Conservation (phyloP, 2,888 invertebrate species). For the Beris chalybata region DNA sequence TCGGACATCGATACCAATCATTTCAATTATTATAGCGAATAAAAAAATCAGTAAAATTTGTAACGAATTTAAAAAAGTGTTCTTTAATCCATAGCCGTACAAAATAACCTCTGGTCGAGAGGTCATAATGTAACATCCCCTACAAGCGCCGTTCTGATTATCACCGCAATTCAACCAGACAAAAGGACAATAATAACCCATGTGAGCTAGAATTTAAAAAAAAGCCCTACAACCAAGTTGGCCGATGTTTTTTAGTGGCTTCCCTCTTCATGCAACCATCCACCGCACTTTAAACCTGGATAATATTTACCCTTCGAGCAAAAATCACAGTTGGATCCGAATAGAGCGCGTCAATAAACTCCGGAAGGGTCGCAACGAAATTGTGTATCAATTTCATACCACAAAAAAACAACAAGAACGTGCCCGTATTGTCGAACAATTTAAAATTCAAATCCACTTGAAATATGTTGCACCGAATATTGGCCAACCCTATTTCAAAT, state of each 20-base stretch:
- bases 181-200: constrained; percentile 13
- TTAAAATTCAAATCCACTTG: constrained; percentile 38
- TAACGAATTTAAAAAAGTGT: not conserved
- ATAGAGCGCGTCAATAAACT: not conserved
- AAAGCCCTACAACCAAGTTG: not conserved
- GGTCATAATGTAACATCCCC: constrained; percentile 14
- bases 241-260: constrained; percentile 18
- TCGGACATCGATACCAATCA: not conserved
- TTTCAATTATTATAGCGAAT: too few relatives aligned
- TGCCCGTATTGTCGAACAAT: constrained; percentile 29
- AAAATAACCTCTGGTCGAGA: constrained; percentile 16
- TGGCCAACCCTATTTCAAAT: not conserved
- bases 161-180: constrained; percentile 5
- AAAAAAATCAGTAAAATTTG: not conserved
- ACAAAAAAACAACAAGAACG: constrained; percentile 4
- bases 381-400: constrained; percentile 11
- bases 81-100: not conserved
- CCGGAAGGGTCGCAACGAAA: not conserved
- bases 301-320: constrained; percentile 34
- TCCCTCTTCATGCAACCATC: not conserved
- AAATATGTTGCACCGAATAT: constrained; percentile 28
- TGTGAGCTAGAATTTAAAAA: constrained; percentile 25
- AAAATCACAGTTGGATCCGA: constrained; percentile 24
- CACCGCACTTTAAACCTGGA: constrained; percentile 25
- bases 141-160: too few relatives aligned